These are phyloP conservation scores for Dolichopus griseipennis DNA, from an alignment of 2,888 invertebrate species.

Conservation along the genomic window DNA sequence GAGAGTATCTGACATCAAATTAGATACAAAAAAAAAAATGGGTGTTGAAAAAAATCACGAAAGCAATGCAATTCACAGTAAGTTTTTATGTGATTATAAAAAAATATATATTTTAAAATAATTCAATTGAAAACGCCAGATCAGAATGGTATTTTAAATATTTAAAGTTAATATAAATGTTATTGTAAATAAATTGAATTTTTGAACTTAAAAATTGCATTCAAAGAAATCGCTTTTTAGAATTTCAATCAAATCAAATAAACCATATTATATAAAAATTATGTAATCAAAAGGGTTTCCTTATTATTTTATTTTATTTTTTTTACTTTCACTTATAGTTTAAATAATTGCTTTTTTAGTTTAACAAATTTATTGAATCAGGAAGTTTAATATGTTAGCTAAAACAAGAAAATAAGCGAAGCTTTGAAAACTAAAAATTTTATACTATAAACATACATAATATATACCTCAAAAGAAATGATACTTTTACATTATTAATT, in stretches of 20 bases:
- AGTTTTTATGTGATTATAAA: not conserved
- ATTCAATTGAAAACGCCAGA: too few species aligned
- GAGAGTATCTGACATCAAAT: conserved; percentile 30
- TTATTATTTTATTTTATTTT: not conserved
- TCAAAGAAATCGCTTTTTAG: too few species aligned
- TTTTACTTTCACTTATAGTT: not conserved
- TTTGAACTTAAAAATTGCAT: too few species aligned
- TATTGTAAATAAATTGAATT: too few species aligned
- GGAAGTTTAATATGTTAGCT: not conserved
- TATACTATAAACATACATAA: too few species aligned
- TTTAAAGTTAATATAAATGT: too few species aligned
- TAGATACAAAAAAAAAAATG: conserved; percentile 26
- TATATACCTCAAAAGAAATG: too few species aligned
- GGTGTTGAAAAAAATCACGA: conserved; percentile 36
- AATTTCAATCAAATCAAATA: too few species aligned
- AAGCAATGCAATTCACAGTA: not conserved
- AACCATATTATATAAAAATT: too few species aligned
- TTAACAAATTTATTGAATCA: not conserved
- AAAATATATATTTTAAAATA: too few species aligned
- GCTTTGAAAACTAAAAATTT: too few species aligned
- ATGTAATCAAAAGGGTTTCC: not conserved
- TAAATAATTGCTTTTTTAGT: not conserved
- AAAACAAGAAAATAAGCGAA: not conserved
- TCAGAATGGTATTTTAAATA: too few species aligned
- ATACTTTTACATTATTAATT: not conserved